Conservation (phyloP, 1,140 invertebrate genomes). For the Drosophila leontia region DNA sequence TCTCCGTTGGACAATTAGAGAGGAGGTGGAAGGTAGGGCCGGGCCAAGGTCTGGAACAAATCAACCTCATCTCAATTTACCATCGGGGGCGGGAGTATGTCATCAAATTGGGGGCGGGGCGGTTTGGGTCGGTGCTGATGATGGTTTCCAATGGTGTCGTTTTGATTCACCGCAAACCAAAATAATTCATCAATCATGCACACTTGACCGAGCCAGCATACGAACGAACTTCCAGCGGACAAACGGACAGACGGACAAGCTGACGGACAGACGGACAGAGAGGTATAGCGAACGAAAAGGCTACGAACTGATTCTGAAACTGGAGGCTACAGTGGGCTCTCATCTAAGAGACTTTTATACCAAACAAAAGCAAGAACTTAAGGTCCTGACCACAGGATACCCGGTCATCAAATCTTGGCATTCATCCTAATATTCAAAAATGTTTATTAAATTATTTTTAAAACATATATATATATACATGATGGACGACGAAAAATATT, state of each 20-base stretch:
- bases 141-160: constrained; percentile 69
- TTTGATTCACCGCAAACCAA: constrained; percentile 82
- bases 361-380: not conserved
- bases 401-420: too few relatives aligned
- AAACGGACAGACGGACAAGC: not conserved
- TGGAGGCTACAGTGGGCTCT: constrained; percentile 7
- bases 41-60: constrained; percentile 42
- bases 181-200: constrained; percentile 83
- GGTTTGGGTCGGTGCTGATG: constrained; percentile 4
- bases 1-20: constrained; percentile 38
- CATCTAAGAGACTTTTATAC: not conserved
- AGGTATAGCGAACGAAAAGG: not conserved
- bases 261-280: not conserved
- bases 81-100: constrained; percentile 60
- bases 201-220: constrained; percentile 67
- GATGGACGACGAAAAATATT: too few relatives aligned
- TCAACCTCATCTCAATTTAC: constrained; percentile 72
- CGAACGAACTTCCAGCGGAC: constrained; percentile 9
- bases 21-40: not conserved
- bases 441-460: not conserved
- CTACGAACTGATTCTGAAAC: not conserved
- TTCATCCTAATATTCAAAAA: too few relatives aligned
- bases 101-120: constrained; percentile 57
- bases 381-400: not conserved
- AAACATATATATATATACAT: too few relatives aligned